Conservation (phyloP, 2,888 invertebrate genomes). For the Caradrina clavipalpis region DNA sequence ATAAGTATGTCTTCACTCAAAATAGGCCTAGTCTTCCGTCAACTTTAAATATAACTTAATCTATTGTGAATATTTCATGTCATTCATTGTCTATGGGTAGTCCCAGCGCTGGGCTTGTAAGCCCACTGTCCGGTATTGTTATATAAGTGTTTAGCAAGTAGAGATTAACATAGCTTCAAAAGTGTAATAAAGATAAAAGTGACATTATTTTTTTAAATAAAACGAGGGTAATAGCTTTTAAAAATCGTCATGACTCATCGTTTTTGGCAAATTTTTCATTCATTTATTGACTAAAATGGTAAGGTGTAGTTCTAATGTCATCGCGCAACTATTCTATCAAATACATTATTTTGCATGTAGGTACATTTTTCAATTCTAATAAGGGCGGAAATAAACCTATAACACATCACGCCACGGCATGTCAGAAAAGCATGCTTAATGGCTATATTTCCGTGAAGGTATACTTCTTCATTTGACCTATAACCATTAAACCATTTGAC, state of each 20-base stretch:
- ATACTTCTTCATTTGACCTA: too few relatives aligned
- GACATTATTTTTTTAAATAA: slow-evolving; percentile 35
- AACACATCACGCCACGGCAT: too few relatives aligned
- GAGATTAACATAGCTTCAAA: slow-evolving; percentile 35
- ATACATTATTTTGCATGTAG: background rate
- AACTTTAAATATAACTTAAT: slow-evolving; percentile 29
- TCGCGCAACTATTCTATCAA: background rate
- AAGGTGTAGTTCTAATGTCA: background rate
- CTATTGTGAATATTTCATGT: slow-evolving; percentile 54
- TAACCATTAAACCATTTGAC: too few relatives aligned
- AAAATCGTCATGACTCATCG: slow-evolving; percentile 24
- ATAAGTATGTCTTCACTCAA: slow-evolving; percentile 13
- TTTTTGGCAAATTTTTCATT: slow-evolving; percentile 20
- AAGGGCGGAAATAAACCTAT: too few relatives aligned
- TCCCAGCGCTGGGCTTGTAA: slow-evolving; percentile 18
- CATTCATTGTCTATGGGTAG: slow-evolving; percentile 27
- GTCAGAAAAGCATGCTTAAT: too few relatives aligned
- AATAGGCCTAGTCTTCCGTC: slow-evolving; percentile 57
- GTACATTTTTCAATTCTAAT: background rate
- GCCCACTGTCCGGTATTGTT: slow-evolving; percentile 29
- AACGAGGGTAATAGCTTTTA: slow-evolving; percentile 39
- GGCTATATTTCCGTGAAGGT: too few relatives aligned
- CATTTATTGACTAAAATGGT: slow-evolving; percentile 1
- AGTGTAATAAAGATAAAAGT: slow-evolving; percentile 43
- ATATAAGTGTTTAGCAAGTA: slow-evolving; percentile 35